phyloP scores from a whole-genome alignment of 2,113 vertebrate genomes.

The Plecturocebus donacophilus region DNA sequence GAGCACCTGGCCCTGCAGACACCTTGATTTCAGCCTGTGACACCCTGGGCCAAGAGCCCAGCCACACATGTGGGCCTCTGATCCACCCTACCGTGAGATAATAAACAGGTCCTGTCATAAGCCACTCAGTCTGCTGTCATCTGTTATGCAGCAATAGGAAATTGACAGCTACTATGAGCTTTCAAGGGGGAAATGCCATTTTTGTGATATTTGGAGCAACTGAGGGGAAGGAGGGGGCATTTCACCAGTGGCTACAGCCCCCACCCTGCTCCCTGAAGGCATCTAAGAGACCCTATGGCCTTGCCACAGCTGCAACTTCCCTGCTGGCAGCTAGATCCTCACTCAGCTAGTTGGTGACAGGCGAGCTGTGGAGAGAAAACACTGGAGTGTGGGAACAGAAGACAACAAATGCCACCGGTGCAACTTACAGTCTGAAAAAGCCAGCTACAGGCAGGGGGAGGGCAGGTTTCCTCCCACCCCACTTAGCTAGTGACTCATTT shows the following conservation, averaged over 20 bases:
- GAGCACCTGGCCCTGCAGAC: not conserved
- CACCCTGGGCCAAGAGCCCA: not conserved
- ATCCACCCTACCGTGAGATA: not conserved
- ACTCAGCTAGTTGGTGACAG: not conserved
- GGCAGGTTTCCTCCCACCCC: slow-evolving; percentile 56
- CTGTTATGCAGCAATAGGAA: not conserved
- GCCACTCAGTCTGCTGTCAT: not conserved
- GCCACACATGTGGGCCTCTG: not conserved
- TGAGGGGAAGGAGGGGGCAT: not conserved
- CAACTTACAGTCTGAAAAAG: slow-evolving; percentile 66
- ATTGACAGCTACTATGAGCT: no score
- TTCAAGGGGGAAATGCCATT: not conserved
- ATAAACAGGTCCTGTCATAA: rapidly evolving
- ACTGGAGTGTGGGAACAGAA: not conserved
- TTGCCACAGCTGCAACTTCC: not conserved
- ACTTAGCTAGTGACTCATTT: slow-evolving; percentile 67
- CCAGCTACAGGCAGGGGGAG: slow-evolving; percentile 66
- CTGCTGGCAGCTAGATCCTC: not conserved
- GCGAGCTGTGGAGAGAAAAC: not conserved
- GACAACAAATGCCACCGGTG: slow-evolving; percentile 65
- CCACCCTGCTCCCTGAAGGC: not conserved
- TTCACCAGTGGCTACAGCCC: not conserved
- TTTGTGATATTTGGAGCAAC: not conserved
- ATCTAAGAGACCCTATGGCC: not conserved
- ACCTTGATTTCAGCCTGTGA: not conserved